A percentile compares a stretch with the other conserved stretches of the same genome.
phyloP scores from a whole-genome alignment of 2,113 vertebrate genomes.

The Odocoileus virginianus region DNA sequence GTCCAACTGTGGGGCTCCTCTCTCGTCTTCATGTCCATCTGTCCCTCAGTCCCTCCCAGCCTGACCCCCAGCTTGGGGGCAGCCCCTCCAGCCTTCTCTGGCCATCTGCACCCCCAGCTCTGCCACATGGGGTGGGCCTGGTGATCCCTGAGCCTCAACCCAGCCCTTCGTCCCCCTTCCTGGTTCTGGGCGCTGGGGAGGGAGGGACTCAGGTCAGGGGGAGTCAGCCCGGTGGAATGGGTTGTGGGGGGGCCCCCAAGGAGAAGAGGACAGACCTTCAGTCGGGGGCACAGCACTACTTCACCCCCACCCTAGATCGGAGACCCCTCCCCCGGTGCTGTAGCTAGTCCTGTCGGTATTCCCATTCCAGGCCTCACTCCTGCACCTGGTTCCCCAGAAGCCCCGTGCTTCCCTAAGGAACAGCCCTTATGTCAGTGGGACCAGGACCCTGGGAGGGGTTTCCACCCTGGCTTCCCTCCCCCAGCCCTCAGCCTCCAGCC shows the following conservation, averaged over 20 bases:
- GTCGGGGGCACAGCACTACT: fast-evolving
- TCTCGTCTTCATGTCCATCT: not conserved
- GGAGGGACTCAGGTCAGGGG: no score
- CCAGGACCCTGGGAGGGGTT: not conserved
- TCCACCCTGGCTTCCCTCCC: not conserved
- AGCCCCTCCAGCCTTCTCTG: not conserved
- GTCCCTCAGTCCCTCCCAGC: not conserved
- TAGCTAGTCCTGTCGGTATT: not conserved
- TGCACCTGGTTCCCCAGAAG: not conserved
- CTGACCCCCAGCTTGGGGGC: not conserved
- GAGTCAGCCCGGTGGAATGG: not conserved
- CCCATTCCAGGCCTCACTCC: not conserved
- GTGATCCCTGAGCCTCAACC: not conserved
- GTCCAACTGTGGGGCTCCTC: not conserved
- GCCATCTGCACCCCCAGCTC: not conserved
- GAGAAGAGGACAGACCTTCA: fast-evolving
- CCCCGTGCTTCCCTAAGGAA: not conserved
- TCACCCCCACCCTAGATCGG: not conserved
- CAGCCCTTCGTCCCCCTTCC: not conserved
- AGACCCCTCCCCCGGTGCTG: not conserved
- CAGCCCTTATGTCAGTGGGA: not conserved
- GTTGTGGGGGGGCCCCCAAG: fast-evolving
- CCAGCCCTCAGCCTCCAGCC: fast-evolving
- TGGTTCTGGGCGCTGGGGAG: not conserved
- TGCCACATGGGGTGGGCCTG: fast-evolving